A percentile compares a stretch with the other conserved stretches of the same genome.
Conservation (phyloP, 2,113 vertebrate genomes). For the Cynocephalus volans region DNA sequence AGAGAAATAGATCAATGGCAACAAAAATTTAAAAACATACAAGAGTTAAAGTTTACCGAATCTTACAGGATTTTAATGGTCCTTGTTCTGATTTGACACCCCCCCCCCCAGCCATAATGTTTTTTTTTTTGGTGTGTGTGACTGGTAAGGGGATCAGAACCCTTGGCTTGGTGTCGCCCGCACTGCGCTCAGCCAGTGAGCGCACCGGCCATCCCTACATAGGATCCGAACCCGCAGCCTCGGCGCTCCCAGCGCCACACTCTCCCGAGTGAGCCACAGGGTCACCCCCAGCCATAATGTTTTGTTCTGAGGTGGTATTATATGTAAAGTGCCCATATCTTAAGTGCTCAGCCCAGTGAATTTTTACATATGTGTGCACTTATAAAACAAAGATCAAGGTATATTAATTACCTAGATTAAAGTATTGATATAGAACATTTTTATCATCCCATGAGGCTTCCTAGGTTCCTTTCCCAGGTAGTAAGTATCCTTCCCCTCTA, state of each 20-base stretch:
- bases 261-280: no score
- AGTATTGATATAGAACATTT: not conserved
- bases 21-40: slow-evolving; percentile 36
- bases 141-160: no score
- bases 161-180: no score
- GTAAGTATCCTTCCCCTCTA: not conserved
- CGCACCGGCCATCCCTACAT: no score
- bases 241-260: no score
- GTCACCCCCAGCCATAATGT: no score
- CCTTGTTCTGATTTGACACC: not conserved
- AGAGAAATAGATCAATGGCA: not conserved
- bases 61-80: slow-evolving; percentile 20
- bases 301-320: not conserved
- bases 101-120: not conserved
- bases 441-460: not conserved
- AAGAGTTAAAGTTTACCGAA: not conserved
- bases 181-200: no score
- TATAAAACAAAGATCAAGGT: not conserved
- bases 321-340: not conserved
- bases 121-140: no score
- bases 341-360: not conserved
- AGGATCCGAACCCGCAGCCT: no score
- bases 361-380: not conserved
- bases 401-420: not conserved
- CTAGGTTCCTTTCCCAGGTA: not conserved